A percentile compares a stretch with the other conserved stretches of the same genome.
Evolutionary conservation across 2,888 invertebrate species (phyloP).

Genomic region (Sminthurides aquaticus): DNA sequence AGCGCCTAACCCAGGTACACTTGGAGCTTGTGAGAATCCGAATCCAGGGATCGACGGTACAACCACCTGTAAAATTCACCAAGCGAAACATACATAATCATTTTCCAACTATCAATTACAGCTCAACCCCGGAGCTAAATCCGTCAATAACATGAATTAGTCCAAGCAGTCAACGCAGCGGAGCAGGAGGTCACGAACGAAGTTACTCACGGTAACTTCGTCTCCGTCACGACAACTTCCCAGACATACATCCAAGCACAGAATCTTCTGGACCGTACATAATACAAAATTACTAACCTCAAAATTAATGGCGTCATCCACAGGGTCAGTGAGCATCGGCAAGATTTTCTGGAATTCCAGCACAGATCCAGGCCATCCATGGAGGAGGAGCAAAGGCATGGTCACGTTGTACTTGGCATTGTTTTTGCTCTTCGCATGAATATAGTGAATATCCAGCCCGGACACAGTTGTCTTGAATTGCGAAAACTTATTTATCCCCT

Average conservation of each 20-base stretch:
- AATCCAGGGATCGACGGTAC: constrained; percentile 54
- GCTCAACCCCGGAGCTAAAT: not conserved
- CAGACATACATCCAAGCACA: too few relatives aligned
- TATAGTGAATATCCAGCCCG: constrained; percentile 67
- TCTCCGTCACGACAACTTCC: too few relatives aligned
- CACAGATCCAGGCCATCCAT: constrained; percentile 41
- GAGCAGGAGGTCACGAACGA: too few relatives aligned
- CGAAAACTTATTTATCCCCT: constrained; percentile 62
- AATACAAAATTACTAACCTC: too few relatives aligned
- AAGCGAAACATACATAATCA: constrained; percentile 1
- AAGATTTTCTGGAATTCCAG: constrained; percentile 43
- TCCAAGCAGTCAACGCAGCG: too few relatives aligned
- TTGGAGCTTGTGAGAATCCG: constrained; percentile 51
- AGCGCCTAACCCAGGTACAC: constrained; percentile 46
- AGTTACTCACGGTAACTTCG: too few relatives aligned
- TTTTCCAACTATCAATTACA: not conserved
- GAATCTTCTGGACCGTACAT: too few relatives aligned
- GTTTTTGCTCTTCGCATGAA: constrained; percentile 54
- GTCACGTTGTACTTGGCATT: constrained; percentile 30
- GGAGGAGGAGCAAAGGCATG: constrained; percentile 35
- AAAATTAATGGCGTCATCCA: constrained; percentile 53
- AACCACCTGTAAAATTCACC: constrained; percentile 44
- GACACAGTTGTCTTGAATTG: constrained; percentile 72
- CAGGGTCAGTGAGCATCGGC: constrained; percentile 49
- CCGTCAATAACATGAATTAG: too few relatives aligned